phyloP scores from a whole-genome alignment of 2,888 invertebrate genomes.

The Pheosia gnoma region DNA sequence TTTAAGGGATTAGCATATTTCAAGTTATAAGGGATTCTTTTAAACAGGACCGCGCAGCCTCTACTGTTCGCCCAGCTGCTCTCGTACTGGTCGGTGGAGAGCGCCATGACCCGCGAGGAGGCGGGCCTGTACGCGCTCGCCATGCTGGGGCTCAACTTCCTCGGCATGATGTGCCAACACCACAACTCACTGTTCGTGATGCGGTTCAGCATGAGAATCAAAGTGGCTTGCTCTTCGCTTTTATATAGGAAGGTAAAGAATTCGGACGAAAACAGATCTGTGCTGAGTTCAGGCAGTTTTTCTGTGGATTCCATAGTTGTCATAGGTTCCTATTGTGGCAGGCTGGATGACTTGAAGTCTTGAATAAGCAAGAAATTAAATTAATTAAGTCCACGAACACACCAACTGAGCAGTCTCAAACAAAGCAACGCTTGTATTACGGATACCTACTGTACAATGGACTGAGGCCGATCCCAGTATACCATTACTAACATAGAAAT shows the following conservation, averaged over 20 bases:
- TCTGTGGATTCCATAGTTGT: too few relatives aligned
- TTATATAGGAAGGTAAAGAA: constrained; percentile 89
- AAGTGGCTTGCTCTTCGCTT: constrained; percentile 88
- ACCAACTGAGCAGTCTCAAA: too few relatives aligned
- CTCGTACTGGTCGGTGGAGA: constrained; percentile 78
- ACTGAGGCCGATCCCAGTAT: too few relatives aligned
- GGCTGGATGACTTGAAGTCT: too few relatives aligned
- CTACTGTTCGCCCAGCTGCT: constrained; percentile 79
- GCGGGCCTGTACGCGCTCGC: constrained; percentile 84
- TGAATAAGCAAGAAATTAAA: too few relatives aligned
- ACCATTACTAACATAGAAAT: too few relatives aligned
- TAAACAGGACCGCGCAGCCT: constrained; percentile 78
- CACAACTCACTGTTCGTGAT: constrained; percentile 86
- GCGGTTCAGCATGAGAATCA: constrained; percentile 87
- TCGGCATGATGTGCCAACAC: constrained; percentile 86
- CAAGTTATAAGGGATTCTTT: not conserved
- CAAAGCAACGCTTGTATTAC: too few relatives aligned
- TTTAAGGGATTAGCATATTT: not conserved
- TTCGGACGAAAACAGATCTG: not conserved
- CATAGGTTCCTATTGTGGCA: too few relatives aligned
- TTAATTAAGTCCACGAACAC: too few relatives aligned
- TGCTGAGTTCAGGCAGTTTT: not conserved
- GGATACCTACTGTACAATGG: too few relatives aligned
- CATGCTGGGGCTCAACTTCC: constrained; percentile 75
- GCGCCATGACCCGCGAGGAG: constrained; percentile 60